Percentiles rank a stretch among this genome's conserved stretches.
phyloP scores from a whole-genome alignment of 2,888 invertebrate species.

The Aporophyla lueneburgensis region DNA sequence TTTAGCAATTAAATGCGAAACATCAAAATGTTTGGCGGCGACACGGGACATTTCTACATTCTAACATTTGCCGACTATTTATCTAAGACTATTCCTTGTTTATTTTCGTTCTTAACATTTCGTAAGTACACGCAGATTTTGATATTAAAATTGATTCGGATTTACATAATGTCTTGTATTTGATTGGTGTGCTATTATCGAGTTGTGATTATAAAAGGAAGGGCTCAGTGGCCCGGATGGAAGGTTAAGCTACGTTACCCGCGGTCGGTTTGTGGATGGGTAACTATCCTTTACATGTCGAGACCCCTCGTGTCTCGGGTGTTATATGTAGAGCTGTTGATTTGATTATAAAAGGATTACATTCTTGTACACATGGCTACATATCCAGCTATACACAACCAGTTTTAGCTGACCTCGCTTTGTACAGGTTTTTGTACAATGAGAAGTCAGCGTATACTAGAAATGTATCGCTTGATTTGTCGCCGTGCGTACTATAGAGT shows the following conservation, averaged over 20 bases:
- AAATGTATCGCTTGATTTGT: too few relatives aligned
- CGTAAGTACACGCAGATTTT: conserved; percentile 65
- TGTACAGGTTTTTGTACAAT: too few relatives aligned
- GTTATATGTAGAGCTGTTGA: not conserved
- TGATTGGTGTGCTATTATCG: conserved; percentile 17
- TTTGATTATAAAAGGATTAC: not conserved
- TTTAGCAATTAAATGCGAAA: conserved; percentile 87
- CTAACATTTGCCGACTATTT: conserved; percentile 80
- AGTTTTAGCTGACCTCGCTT: too few relatives aligned
- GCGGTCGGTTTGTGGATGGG: not conserved
- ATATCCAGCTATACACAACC: too few relatives aligned
- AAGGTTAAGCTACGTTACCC: not conserved
- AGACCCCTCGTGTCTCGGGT: not conserved
- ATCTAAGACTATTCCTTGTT: conserved; percentile 79
- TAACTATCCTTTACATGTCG: not conserved
- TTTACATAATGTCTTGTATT: conserved; percentile 45
- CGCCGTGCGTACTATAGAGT: too few relatives aligned
- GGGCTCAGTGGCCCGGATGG: not conserved
- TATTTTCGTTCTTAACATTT: conserved; percentile 78
- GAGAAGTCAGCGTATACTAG: too few relatives aligned
- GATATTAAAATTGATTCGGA: conserved; percentile 62
- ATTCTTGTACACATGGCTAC: too few relatives aligned
- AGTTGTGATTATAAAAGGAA: not conserved
- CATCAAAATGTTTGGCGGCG: conserved; percentile 86
- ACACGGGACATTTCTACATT: conserved; percentile 84